Evolutionary conservation across 2,797 vertebrate genomes (phyloP).

Genomic region (Myotis vivesi): DNA sequence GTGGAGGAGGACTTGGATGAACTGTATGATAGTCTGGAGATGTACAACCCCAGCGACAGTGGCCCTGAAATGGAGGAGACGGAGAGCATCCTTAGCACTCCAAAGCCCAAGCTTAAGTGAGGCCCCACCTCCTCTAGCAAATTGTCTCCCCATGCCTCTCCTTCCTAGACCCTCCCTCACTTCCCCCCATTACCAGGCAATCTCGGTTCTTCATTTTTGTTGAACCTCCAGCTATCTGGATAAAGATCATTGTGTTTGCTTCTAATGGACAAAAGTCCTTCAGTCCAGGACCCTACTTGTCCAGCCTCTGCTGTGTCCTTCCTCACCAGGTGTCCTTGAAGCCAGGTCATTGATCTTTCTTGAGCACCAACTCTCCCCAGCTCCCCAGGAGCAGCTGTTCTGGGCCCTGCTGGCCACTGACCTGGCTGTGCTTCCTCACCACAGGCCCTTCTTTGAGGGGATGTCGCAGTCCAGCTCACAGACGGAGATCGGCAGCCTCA

Average conservation of each 20-base stretch:
- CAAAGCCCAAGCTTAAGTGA: slow-evolving; percentile 91
- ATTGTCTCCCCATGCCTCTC: background rate
- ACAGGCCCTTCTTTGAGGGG: slow-evolving; percentile 98
- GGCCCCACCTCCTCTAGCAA: background rate
- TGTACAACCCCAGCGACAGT: slow-evolving; percentile 98
- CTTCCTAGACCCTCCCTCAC: background rate
- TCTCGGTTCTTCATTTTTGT: background rate
- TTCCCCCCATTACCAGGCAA: background rate
- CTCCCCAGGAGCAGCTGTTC: background rate
- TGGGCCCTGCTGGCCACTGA: background rate
- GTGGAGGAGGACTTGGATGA: slow-evolving; percentile 97
- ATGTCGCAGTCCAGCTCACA: slow-evolving; percentile 99
- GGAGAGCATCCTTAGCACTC: slow-evolving; percentile 96
- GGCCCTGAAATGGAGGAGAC: slow-evolving; percentile 98
- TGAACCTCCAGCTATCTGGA: background rate
- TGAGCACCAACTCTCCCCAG: background rate
- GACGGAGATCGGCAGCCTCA: slow-evolving; percentile 98
- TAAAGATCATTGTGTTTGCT: background rate
- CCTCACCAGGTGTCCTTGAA: background rate
- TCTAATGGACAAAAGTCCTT: background rate
- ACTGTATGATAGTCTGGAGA: slow-evolving; percentile 97
- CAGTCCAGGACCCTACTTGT: background rate
- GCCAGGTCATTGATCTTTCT: background rate
- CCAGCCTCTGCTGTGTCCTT: background rate
- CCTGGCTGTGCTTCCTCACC: slow-evolving; percentile 76